Conservation (phyloP, 2,888 invertebrate genomes). For the Ischnus inquisitorius region DNA sequence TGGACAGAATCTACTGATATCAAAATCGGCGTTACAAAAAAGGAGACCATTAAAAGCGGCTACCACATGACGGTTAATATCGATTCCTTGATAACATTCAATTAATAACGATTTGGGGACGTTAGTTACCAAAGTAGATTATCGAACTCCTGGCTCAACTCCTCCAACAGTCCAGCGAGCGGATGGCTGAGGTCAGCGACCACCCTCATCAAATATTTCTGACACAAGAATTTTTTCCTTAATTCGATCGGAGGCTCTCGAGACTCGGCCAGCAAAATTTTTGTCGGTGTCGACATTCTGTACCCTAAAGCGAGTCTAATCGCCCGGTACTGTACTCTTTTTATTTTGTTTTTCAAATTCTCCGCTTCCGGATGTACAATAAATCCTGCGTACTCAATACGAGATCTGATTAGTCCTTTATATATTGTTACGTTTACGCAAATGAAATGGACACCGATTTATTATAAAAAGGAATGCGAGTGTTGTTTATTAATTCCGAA, state of each 20-base stretch:
- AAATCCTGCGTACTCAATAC: constrained; percentile 58
- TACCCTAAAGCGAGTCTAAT: constrained; percentile 39
- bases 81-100: constrained; percentile 16
- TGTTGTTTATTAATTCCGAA: too few relatives aligned
- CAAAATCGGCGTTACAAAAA: constrained; percentile 22
- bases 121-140: background rate
- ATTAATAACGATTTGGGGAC: background rate
- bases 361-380: constrained; percentile 3
- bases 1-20: background rate
- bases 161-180: background rate
- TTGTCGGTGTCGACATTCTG: constrained; percentile 41
- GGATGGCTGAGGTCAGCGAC: background rate
- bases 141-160: background rate
- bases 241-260: constrained; percentile 3
- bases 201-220: constrained; percentile 14
- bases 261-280: constrained; percentile 48
- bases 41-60: background rate
- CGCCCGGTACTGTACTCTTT: constrained; percentile 38
- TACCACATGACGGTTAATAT: background rate
- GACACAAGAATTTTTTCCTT: constrained; percentile 42
- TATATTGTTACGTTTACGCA: too few relatives aligned
- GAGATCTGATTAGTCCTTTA: constrained; percentile 49
- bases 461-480: too few relatives aligned
- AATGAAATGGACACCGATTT: too few relatives aligned
- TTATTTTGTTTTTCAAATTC: background rate